phyloP scores from a whole-genome alignment of 2,888 invertebrate species.

The Malachius bipustulatus region DNA sequence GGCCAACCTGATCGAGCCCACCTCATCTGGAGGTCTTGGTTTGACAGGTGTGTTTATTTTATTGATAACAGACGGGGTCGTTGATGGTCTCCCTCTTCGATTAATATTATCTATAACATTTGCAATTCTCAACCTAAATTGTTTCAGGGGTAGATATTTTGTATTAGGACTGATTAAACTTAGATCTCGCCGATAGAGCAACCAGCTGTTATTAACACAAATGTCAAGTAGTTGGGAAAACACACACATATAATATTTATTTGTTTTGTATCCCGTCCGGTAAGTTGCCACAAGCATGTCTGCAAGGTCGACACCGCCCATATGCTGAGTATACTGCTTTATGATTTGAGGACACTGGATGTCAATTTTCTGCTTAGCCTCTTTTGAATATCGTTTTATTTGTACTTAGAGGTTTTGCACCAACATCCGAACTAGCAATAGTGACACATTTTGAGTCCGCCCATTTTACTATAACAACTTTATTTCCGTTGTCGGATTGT shows the following conservation, averaged over 20 bases:
- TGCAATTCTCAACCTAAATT: too few relatives aligned
- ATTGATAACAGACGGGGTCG: too few relatives aligned
- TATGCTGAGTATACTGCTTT: conserved; percentile 20
- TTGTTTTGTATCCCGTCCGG: background rate
- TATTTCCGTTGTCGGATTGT: conserved; percentile 10
- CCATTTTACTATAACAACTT: conserved; percentile 20
- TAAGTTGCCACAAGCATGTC: conserved; percentile 14
- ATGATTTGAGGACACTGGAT: conserved; percentile 15
- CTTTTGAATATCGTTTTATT: conserved; percentile 2
- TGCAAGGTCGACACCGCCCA: conserved; percentile 17
- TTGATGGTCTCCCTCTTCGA: too few relatives aligned
- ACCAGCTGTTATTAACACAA: conserved; percentile 9
- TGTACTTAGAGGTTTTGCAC: background rate
- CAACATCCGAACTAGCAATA: conserved; percentile 11
- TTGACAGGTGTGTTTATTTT: too few relatives aligned
- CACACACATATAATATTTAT: conserved; percentile 7
- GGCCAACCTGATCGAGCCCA: too few relatives aligned
- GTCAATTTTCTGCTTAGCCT: conserved; percentile 10
- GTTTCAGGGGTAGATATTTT: too few relatives aligned
- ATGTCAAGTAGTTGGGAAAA: conserved; percentile 9
- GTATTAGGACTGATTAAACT: too few relatives aligned
- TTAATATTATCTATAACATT: too few relatives aligned
- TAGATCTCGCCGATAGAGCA: conserved; percentile 8
- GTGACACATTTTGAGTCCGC: conserved; percentile 19
- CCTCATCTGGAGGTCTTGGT: too few relatives aligned